Conservation (phyloP, 2,113 vertebrate genomes). For the Octodon degus region DNA sequence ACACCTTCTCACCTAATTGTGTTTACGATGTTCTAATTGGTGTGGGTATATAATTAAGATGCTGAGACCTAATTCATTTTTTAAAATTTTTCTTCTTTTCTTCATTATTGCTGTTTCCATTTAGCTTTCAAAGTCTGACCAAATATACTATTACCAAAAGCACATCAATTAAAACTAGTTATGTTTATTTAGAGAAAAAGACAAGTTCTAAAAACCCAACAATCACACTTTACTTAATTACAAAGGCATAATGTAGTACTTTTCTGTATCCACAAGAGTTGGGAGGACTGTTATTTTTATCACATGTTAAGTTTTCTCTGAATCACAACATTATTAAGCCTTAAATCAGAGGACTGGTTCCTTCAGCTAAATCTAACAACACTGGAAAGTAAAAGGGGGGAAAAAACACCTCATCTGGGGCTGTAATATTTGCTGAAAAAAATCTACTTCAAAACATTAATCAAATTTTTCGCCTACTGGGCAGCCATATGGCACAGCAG, state of each 20-base stretch:
- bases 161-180: constrained; percentile 20
- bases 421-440: constrained; percentile 97
- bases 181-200: not conserved
- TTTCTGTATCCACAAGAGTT: constrained; percentile 68
- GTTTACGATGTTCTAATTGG: not conserved
- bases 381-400: constrained; percentile 85
- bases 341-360: constrained; percentile 86
- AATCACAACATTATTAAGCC: constrained; percentile 87
- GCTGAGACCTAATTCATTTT: not conserved
- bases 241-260: constrained; percentile 62
- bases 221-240: constrained; percentile 66
- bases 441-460: constrained; percentile 98
- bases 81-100: not conserved
- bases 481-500: constrained; percentile 99
- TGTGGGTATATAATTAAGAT: not conserved
- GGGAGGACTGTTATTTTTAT: constrained; percentile 80
- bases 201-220: constrained; percentile 51
- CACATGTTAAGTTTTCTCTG: constrained; percentile 80
- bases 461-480: constrained; percentile 99
- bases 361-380: constrained; percentile 84
- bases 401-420: constrained; percentile 89
- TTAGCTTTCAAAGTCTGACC: constrained; percentile 7
- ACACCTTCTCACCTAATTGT: not conserved
- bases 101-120: not conserved
- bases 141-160: not conserved